These are phyloP conservation scores for Ctenomys sociabilis DNA, from an alignment of 2,113 vertebrate genomes.

Conservation along the genomic window DNA sequence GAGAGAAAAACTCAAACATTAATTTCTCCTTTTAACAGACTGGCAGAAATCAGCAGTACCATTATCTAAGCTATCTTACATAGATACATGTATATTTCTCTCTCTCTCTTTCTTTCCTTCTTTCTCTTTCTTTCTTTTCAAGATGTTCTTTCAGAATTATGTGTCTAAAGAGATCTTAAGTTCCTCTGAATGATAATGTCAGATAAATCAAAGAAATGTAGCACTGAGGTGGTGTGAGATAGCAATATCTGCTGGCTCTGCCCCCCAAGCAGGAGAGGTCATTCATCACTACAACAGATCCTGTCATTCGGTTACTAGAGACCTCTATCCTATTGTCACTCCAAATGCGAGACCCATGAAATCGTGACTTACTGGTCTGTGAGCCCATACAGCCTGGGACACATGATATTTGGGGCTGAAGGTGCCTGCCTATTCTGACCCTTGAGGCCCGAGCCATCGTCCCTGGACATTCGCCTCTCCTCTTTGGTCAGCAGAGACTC, in stretches of 20 bases:
- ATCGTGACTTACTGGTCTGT: background rate
- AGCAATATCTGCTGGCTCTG: background rate
- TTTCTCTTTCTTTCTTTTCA: too few relatives aligned
- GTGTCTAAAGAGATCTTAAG: background rate
- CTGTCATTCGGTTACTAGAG: slow-evolving; percentile 34
- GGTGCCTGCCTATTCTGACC: background rate
- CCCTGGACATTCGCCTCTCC: too few relatives aligned
- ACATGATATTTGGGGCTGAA: background rate
- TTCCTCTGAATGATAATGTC: background rate
- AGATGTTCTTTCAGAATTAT: background rate
- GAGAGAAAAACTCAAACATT: too few relatives aligned
- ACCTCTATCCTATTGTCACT: slow-evolving; percentile 16
- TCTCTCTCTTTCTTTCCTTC: too few relatives aligned
- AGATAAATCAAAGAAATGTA: background rate
- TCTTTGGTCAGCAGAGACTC: background rate
- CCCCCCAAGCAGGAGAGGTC: background rate
- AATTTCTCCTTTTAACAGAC: too few relatives aligned
- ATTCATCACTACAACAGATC: slow-evolving; percentile 65
- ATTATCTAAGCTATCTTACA: too few relatives aligned
- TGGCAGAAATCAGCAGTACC: too few relatives aligned
- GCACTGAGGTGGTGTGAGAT: background rate
- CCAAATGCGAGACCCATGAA: background rate
- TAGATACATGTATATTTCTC: too few relatives aligned
- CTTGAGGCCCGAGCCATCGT: accelerated
- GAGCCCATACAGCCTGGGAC: slow-evolving; percentile 60